These are phyloP conservation scores for Dufourea novaeangliae DNA, from an alignment of 1,140 invertebrate species.

Conservation along the genomic window DNA sequence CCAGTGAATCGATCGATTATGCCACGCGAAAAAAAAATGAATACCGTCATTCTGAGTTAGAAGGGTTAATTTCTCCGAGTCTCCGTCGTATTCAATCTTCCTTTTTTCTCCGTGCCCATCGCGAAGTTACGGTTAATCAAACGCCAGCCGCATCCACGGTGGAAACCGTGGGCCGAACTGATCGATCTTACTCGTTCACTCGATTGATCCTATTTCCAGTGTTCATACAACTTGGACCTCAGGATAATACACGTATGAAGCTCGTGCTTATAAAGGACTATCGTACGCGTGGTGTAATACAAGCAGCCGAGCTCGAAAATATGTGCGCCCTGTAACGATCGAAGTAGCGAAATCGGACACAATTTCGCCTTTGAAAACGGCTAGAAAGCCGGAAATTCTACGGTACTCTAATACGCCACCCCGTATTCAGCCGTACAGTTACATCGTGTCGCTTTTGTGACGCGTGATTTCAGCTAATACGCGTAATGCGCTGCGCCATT, in stretches of 20 bases:
- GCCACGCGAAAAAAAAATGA: neutral
- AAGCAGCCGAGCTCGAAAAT: neutral
- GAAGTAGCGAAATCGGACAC: neutral
- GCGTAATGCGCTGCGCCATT: neutral
- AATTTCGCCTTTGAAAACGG: neutral
- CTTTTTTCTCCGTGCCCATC: neutral
- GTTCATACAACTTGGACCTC: neutral
- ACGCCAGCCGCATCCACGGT: neutral
- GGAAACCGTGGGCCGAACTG: neutral
- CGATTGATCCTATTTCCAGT: neutral
- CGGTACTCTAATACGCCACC: neutral
- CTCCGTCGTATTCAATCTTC: neutral
- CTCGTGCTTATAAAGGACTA: neutral
- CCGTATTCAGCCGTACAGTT: neutral
- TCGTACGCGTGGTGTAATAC: neutral
- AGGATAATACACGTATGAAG: neutral
- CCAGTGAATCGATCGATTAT: neutral
- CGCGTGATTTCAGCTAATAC: neutral
- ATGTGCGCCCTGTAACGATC: neutral
- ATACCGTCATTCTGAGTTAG: neutral
- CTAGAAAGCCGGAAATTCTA: constrained; percentile 1
- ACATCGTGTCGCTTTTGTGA: neutral
- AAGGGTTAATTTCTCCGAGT: constrained; percentile 9
- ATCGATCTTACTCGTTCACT: neutral
- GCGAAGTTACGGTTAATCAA: constrained; percentile 11